Base-by-base conservation (phyloP, 1,140 invertebrate genomes). In the Eueides isabella region DNA sequence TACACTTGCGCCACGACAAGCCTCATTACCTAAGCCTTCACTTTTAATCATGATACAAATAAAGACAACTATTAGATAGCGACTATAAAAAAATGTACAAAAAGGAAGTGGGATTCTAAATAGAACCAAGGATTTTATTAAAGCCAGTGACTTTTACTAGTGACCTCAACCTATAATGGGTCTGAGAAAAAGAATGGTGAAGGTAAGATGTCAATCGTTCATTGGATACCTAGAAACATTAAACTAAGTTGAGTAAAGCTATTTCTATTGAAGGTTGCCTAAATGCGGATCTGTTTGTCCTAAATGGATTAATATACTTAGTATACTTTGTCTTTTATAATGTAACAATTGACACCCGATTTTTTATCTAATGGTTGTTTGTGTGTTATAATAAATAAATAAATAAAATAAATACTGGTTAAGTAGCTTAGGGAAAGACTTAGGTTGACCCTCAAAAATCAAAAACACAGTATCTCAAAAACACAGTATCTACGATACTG, bases 181-280 rank as follows among this genome's bases (percentile, higher is more conserved):
- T 67, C 62, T 70, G 23, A 75, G 67, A 72, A 71, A 75, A 76
- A 72, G 61, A 76, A 72, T 64, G 61, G 69, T 68, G 65, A 76
- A 76, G 65, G 74, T 38, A 76, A 72, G 74, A 76, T 72, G 74
- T 76, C 74, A 72, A 76, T 76, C 74, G 68, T 19, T 29, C 67
- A 66, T 68, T 71, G 61, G 65, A 65, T 76, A 76, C 74, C 61
- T 68, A 68, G 66, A 76, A 76, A 31, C 26, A 44, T 75, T 75
- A 71, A 69, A 63, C 30, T 2, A 41, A 68, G 38, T 72, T 67
- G 33, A 67, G 28, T 64, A 61, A 30, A 62, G 26, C 38, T 62
- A 67, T 71, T 74, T 71, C 64, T 67, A 26, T 55, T 55, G 70
- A 76, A 76, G 74, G 74, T 72, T 76, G 71, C 63, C 68, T 48